These are phyloP conservation scores for Morus bassanus DNA, from an alignment of 2,797 vertebrate species.

Conservation along the genomic window DNA sequence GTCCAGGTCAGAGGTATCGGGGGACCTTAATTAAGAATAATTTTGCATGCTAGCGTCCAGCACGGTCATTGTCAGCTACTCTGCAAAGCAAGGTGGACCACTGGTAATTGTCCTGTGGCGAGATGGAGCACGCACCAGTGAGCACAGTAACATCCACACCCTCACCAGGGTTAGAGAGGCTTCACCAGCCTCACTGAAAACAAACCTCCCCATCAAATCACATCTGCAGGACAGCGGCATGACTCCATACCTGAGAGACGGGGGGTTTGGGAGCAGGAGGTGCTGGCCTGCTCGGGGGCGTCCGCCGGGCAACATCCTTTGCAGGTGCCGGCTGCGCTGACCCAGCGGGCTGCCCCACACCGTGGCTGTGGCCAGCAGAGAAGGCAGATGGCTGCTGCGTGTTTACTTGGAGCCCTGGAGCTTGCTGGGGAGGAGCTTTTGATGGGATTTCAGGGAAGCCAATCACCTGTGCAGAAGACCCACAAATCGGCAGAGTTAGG, in stretches of 20 bases:
- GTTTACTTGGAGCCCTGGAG: conserved; percentile 1
- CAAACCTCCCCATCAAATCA: not conserved
- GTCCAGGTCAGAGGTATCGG: not conserved
- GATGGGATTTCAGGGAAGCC: conserved; percentile 54
- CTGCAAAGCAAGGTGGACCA: not conserved
- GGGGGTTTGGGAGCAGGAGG: conserved; percentile 84
- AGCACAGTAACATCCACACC: not conserved
- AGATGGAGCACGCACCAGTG: rapidly evolving
- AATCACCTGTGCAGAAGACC: conserved; percentile 51
- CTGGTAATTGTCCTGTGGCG: rapidly evolving
- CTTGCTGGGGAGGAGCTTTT: conserved; percentile 64
- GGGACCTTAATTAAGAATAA: not conserved
- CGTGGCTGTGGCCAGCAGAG: not conserved
- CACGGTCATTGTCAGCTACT: not conserved
- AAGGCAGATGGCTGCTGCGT: not conserved
- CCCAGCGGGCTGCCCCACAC: not conserved
- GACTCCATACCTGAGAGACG: conserved; percentile 70
- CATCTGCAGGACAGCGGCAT: rapidly evolving
- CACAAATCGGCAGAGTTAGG: not conserved
- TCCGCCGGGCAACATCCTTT: conserved; percentile 57
- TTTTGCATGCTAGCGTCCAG: not conserved
- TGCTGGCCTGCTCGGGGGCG: conserved; percentile 87
- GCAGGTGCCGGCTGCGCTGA: rapidly evolving
- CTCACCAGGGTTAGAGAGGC: rapidly evolving
- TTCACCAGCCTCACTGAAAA: not conserved